Evolutionary conservation across 2,888 invertebrate species (phyloP).

Genomic region (Acanthococcus lagerstroemiae): DNA sequence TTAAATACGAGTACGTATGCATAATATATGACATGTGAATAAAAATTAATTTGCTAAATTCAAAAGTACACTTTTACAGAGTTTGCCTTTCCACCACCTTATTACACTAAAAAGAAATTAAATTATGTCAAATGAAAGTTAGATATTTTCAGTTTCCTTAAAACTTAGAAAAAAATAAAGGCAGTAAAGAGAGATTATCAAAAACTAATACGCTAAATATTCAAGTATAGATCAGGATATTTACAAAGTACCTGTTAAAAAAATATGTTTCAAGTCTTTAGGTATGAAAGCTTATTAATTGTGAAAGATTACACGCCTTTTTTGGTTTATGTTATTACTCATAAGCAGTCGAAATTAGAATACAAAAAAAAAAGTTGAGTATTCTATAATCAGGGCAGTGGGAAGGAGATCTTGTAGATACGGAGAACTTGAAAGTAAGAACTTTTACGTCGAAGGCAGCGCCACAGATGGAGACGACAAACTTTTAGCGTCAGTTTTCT

Average conservation of each 20-base stretch:
- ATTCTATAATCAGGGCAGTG: conserved; percentile 10
- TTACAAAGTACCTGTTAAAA: too few species aligned
- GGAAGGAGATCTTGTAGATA: conserved; percentile 4
- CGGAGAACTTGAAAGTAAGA: too few species aligned
- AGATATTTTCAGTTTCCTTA: background rate
- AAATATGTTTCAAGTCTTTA: too few species aligned
- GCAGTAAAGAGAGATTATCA: background rate
- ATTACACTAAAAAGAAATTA: background rate
- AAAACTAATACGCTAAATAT: too few species aligned
- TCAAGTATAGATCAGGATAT: too few species aligned
- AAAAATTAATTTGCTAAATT: background rate
- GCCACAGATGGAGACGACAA: background rate
- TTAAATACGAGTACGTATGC: background rate
- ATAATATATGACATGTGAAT: too few species aligned
- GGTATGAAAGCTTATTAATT: too few species aligned
- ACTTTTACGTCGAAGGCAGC: too few species aligned
- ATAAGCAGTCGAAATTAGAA: too few species aligned
- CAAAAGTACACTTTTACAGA: background rate
- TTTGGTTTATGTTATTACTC: too few species aligned
- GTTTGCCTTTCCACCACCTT: conserved; percentile 11
- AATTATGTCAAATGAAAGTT: conserved; percentile 1
- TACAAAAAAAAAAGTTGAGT: too few species aligned
- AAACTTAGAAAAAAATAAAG: background rate
- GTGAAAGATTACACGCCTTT: too few species aligned
- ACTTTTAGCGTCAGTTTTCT: conserved; percentile 14